Conservation (phyloP, 1,140 invertebrate species). For the Acromyrmex echinatior region DNA sequence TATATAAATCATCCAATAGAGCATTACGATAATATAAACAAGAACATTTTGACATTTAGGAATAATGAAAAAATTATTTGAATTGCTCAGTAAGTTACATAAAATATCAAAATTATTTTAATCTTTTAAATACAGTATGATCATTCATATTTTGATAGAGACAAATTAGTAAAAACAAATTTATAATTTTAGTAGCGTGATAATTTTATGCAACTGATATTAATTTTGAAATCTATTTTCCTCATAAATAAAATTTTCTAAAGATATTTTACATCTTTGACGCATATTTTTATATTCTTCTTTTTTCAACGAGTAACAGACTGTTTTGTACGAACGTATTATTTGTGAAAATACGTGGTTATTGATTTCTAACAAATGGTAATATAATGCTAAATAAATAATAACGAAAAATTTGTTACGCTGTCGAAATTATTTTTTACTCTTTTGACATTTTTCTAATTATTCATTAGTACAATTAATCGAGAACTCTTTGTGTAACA, state of each 20-base stretch:
- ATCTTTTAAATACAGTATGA: background rate
- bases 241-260: background rate
- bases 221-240: background rate
- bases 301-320: background rate
- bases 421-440: background rate
- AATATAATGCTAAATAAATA: conserved; percentile 14
- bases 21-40: background rate
- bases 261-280: conserved; percentile 8
- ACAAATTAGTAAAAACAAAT: background rate
- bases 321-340: background rate
- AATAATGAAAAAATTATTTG: background rate
- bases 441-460: background rate
- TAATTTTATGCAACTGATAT: conserved; percentile 5
- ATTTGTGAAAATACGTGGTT: background rate
- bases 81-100: background rate
- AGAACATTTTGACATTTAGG: background rate
- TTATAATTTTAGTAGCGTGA: background rate
- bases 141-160: background rate
- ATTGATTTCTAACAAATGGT: background rate
- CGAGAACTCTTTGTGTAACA: background rate
- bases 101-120: conserved; percentile 8
- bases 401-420: background rate
- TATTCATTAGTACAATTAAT: background rate
- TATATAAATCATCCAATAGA: conserved; percentile 6
- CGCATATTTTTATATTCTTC: background rate